A percentile compares a stretch with the other conserved stretches of the same genome.
Evolutionary conservation across 2,113 vertebrate genomes (phyloP).

Genomic region (Artemisiospiza belli): DNA sequence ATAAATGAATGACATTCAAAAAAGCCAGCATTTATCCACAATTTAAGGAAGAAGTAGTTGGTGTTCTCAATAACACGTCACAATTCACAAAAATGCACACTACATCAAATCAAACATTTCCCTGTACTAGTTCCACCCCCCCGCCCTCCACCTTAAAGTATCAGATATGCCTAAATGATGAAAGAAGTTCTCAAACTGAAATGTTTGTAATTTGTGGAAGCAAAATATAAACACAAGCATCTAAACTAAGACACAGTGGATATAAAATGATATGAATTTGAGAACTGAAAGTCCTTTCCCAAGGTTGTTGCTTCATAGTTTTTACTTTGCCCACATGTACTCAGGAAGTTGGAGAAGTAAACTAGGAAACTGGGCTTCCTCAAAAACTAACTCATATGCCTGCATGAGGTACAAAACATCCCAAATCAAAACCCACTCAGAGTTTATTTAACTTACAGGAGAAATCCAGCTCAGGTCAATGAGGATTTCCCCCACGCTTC

Average conservation of each 20-base stretch:
- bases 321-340: background rate
- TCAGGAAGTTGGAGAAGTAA: background rate
- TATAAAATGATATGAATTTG: background rate
- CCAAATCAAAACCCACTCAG: background rate
- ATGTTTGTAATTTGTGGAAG: slow-evolving; percentile 1
- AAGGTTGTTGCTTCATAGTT: background rate
- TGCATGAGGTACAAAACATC: background rate
- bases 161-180: background rate
- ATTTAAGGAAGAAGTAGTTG: background rate
- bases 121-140: background rate
- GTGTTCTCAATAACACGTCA: background rate
- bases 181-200: background rate
- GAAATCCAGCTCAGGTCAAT: background rate
- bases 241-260: background rate
- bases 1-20: background rate
- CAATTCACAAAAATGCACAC: background rate
- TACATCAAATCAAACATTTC: background rate
- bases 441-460: background rate
- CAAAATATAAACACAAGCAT: background rate
- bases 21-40: background rate
- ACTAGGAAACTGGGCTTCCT: background rate
- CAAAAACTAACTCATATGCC: background rate
- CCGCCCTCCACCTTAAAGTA: background rate
- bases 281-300: background rate
- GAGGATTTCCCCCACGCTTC: background rate